These are phyloP conservation scores for Spodoptera littoralis DNA, from an alignment of 2,888 invertebrate species.

Conservation along the genomic window DNA sequence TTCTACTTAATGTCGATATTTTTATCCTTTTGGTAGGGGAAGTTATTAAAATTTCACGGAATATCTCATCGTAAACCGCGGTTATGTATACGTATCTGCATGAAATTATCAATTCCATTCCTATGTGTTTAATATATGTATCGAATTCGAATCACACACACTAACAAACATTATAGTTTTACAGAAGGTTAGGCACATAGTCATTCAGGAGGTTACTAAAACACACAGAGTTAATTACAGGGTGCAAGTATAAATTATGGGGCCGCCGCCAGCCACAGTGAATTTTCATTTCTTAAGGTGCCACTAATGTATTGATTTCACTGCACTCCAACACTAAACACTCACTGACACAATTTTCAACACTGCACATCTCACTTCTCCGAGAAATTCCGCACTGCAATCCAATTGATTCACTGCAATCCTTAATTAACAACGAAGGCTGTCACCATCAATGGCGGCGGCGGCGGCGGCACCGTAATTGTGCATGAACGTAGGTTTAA, in stretches of 20 bases:
- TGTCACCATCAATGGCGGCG: slow-evolving; percentile 73
- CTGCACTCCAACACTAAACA: slow-evolving; percentile 74
- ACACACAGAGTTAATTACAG: slow-evolving; percentile 78
- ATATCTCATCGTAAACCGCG: no score
- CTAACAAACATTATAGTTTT: not conserved
- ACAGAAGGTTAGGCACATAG: slow-evolving; percentile 38
- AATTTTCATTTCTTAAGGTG: slow-evolving; percentile 51
- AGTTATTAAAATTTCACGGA: no score
- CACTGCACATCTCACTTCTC: slow-evolving; percentile 83
- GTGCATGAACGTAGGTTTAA: slow-evolving; percentile 69
- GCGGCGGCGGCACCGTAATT: slow-evolving; percentile 82
- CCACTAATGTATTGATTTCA: slow-evolving; percentile 59
- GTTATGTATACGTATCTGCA: no score
- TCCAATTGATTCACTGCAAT: slow-evolving; percentile 87
- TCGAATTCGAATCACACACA: no score
- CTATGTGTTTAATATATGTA: no score
- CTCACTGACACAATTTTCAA: slow-evolving; percentile 79
- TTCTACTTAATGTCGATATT: no score
- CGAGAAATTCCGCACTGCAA: slow-evolving; percentile 84
- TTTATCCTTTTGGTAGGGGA: no score
- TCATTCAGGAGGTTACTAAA: slow-evolving; percentile 48
- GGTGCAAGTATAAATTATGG: slow-evolving; percentile 76
- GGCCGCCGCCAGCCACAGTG: slow-evolving; percentile 85
- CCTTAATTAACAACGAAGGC: slow-evolving; percentile 71
- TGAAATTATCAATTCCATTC: no score